Evolutionary conservation across 23 tunicate genomes (phyloP).

Genomic region (Halocynthia aurantium): DNA sequence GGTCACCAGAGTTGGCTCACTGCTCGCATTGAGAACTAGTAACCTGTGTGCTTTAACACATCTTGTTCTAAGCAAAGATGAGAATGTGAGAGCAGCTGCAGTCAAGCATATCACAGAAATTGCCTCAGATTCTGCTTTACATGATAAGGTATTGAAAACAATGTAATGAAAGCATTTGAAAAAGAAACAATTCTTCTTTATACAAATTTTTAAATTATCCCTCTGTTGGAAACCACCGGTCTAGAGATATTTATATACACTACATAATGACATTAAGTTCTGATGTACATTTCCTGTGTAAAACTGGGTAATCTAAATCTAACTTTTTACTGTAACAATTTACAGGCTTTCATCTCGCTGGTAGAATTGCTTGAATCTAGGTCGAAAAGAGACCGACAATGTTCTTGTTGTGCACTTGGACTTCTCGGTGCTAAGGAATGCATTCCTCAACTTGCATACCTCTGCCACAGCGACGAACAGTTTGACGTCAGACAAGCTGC

Average conservation of each 20-base stretch:
- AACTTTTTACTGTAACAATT: neutral
- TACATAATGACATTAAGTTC: neutral
- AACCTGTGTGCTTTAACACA: slow-evolving; percentile 78
- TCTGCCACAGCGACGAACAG: slow-evolving; percentile 58
- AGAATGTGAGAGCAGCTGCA: slow-evolving; percentile 58
- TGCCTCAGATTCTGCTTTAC: slow-evolving; percentile 35
- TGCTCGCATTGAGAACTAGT: slow-evolving; percentile 67
- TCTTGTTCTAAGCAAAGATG: slow-evolving; percentile 52
- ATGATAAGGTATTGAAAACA: slow-evolving; percentile 43
- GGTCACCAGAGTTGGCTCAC: slow-evolving; percentile 71
- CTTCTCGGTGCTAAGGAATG: slow-evolving; percentile 55
- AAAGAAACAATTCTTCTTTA: no score
- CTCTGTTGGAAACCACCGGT: neutral
- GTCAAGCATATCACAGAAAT: slow-evolving; percentile 86
- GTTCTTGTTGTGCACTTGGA: slow-evolving; percentile 85
- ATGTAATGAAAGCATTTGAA: neutral
- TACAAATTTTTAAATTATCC: no score
- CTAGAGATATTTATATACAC: neutral
- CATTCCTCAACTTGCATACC: slow-evolving; percentile 75
- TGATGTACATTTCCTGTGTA: neutral
- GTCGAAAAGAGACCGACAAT: slow-evolving; percentile 50
- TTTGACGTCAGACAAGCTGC: slow-evolving; percentile 86
- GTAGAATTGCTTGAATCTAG: slow-evolving; percentile 73
- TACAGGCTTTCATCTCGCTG: slow-evolving; percentile 59
- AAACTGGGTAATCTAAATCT: neutral